Base-by-base conservation (phyloP, 2,888 invertebrate genomes). In the Argyresthia albistria region DNA sequence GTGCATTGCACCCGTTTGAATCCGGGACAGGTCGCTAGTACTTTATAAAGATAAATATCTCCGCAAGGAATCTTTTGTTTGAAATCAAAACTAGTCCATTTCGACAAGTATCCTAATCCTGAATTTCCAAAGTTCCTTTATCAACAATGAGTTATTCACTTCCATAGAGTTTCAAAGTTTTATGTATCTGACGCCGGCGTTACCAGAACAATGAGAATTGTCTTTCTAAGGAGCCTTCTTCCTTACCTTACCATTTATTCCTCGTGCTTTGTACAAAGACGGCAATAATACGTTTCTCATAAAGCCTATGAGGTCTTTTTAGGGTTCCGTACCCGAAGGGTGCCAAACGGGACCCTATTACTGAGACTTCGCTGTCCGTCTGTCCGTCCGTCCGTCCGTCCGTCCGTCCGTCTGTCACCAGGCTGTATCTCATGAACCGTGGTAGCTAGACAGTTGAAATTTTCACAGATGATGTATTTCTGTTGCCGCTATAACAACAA, bases 201-300 rank as follows among this genome's bases (percentile, higher is more conserved):
- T 76, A 70, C 37, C 25, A 15, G 35, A 58, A 70, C 70, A 75
- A 76, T 71, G 69, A 50, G 54, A 53, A 39, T 46, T 52, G 36
- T 39, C 46, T 46, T 63, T 62, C 56, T 57, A 56, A 61, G 59
- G 63, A 58, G 62, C 58, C 58, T 63, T 63, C 63, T 60, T 63
- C 61, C 68, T 65, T 68, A 69, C 43, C 45, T 14, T 45, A 35
- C 35, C 15, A 15, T 43, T 25, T 12, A 42, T 3, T 47, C 47
- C 14, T 14, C 10, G 25, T 67, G 64, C 62, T 73, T 80, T 80
- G 76, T 77, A 60, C 47, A 66, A 60, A 25, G 25, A 62, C 58
- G 55, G 66, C 69, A 76, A 76, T 76, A 81, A 80, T 73, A 65
- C 72, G 72, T 72, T 70, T 66, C 68, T 66, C 70, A 74, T 73